Conservation (phyloP, 2,113 vertebrate species). For the Otocyon megalotis region DNA sequence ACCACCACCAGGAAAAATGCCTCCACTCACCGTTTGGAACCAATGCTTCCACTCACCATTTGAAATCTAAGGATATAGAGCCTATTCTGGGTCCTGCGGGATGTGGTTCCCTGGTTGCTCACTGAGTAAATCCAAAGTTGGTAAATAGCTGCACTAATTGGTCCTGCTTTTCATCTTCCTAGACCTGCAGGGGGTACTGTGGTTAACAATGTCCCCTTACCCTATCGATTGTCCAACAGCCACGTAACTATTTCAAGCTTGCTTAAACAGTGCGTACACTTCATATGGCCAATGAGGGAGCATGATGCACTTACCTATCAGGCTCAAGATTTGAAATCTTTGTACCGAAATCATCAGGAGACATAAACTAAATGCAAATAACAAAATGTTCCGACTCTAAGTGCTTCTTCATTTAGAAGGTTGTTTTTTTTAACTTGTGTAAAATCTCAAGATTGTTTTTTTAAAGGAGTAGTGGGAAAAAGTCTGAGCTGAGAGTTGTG, state of each 20-base stretch:
- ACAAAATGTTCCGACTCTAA: neutral
- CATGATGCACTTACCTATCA: fast-evolving
- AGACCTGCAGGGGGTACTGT: neutral
- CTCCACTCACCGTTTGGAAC: neutral
- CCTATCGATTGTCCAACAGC: fast-evolving
- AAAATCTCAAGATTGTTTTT: neutral
- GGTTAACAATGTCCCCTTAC: neutral
- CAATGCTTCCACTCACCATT: too few relatives aligned
- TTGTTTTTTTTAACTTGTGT: neutral
- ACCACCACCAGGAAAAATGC: neutral
- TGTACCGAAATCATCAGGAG: neutral
- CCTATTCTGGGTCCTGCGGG: neutral
- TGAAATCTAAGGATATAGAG: neutral
- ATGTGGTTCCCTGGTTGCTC: fast-evolving
- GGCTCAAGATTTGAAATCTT: neutral
- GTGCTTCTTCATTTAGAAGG: neutral
- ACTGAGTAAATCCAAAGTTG: neutral
- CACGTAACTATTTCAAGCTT: too few relatives aligned
- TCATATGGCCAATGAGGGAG: neutral
- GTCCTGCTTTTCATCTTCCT: neutral
- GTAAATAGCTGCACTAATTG: too few relatives aligned
- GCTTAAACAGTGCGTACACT: too few relatives aligned
- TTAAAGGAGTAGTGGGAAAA: neutral
- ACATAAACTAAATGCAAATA: neutral
- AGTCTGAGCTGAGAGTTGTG: neutral